Conservation (phyloP, 1,140 invertebrate genomes). For the Apis laboriosa region DNA sequence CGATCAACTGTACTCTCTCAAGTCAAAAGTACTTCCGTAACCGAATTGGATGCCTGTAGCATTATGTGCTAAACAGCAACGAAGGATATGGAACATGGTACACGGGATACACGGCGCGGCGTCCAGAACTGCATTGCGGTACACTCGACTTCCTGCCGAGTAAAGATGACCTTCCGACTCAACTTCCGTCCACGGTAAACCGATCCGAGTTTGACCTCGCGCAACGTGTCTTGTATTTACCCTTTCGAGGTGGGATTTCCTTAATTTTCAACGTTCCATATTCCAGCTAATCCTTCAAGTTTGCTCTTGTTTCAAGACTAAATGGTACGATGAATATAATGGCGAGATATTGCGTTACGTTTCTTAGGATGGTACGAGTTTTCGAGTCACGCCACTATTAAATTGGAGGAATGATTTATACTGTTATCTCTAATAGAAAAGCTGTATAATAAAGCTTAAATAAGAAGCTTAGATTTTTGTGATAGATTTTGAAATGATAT, state of each 20-base stretch:
- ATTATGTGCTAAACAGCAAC: conserved; percentile 60
- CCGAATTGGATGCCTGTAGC: conserved; percentile 54
- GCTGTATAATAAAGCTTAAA: too few relatives aligned
- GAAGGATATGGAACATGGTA: conserved; percentile 63
- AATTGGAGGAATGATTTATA: not conserved
- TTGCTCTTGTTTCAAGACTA: not conserved
- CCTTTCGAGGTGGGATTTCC: not conserved
- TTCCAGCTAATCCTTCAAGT: not conserved
- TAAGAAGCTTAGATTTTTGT: too few relatives aligned
- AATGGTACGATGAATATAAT: not conserved
- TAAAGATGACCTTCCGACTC: conserved; percentile 69
- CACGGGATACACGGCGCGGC: conserved; percentile 54
- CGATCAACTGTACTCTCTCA: not conserved
- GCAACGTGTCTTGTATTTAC: conserved; percentile 22
- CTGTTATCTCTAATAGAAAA: too few relatives aligned
- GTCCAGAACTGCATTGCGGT: conserved; percentile 72
- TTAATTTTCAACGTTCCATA: not conserved
- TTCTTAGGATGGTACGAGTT: not conserved
- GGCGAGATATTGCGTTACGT: not conserved
- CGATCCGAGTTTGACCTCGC: conserved; percentile 5
- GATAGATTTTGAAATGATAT: too few relatives aligned
- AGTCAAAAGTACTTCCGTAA: conserved; percentile 3
- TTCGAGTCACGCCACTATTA: not conserved
- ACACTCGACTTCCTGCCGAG: conserved; percentile 67
- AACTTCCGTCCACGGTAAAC: conserved; percentile 30